Evolutionary conservation across 2,888 invertebrate species (phyloP), one percentile per base, ranked within the genome.

Genomic region (Drosophila robusta): DNA sequence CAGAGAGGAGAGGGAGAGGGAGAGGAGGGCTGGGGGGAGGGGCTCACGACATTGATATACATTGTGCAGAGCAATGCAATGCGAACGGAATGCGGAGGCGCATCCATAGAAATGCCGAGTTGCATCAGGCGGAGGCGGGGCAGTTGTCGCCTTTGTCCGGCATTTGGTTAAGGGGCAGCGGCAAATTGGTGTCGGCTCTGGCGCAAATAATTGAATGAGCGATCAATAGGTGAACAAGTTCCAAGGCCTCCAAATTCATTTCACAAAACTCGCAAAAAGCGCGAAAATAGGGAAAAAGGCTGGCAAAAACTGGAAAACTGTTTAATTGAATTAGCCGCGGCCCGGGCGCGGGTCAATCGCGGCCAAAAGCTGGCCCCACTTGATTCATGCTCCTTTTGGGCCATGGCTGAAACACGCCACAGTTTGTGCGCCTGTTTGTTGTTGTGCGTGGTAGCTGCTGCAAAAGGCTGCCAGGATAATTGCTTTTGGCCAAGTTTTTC

Each of bases 211-310:
- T 87, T 81, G 87, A 83, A 83, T 73, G 64, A 70, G 57, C 83
- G 77, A 83, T 87, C 83, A 87, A 83, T 87, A 81, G 82, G 81
- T 79, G 83, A 80, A 77, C 85, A 75, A 85, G 79, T 69, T 68
- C 38, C 57, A 49, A 32, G 49, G 47, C 51, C 2, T n/a, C 42
- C 52, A 38, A 63, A 51, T 58, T 63, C 63, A 56, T 70, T 71
- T 51, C 36, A 12, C 22, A 32, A 46, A 51, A 49, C 24, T 45
- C 38, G 14, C 14, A 44, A 32, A 14, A 39, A 3, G 18, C 26
- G 4, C 41, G 22, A 47, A 63, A 54, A 44, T 45, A 24, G 46
- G 18, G 16, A 11, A 18, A 58, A 61, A 75, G 58, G 46, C 61
- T 56, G 26, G 36, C 26, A 54, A 54, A 57, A 57, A 32, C 57